Evolutionary conservation across 2,888 invertebrate genomes (phyloP), one percentile per base, ranked within the genome.

Genomic region (Auanema sp.): DNA sequence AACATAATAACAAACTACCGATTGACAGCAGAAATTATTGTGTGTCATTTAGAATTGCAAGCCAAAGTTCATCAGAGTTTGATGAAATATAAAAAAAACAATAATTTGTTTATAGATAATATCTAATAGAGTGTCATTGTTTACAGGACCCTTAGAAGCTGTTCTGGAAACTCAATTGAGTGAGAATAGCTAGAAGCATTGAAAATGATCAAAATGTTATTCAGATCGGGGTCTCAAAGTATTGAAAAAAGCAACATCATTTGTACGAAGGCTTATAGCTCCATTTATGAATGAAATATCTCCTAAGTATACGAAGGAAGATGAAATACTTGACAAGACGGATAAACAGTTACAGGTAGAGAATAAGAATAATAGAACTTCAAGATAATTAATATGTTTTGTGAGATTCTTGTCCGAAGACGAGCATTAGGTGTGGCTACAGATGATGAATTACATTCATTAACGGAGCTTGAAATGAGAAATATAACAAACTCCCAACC

Each of bases 1-100:
- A 79, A 79, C 49, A 76, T 80, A 59, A 60, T 80, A 14, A 14
- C 66, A 1, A 81, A 81, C 56, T 78, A 80, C 55, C 64, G 66
- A 41, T 68, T 67, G 1, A 77, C 79, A 0, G 65, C 76, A 12
- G 69, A 69, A 47, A 75, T 80, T 16, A 64, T 78, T 23, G 61
- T 80, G 40, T 80, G 80, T 55, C 79, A 80, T 58, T 65, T 80
- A 40, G 75, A 79, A 41, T 49, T 78, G 6, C 79, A 80, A 55
- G 63, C 72, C 16, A 70, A 71, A 18, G 51, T 76, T n/a, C 16
- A 12, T 50, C 18, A 16, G 50, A 8, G 18, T 50, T 11, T 14
- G 10, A 50, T 16, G 10, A 21, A 21, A 24, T 3, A 12, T 2
- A 24, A 8, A 23, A 16, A 52, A 52, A 23, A 18, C 24, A 21